Evolutionary conservation across 1,140 invertebrate genomes (phyloP).

Genomic region (Zaprionus tsacasi): DNA sequence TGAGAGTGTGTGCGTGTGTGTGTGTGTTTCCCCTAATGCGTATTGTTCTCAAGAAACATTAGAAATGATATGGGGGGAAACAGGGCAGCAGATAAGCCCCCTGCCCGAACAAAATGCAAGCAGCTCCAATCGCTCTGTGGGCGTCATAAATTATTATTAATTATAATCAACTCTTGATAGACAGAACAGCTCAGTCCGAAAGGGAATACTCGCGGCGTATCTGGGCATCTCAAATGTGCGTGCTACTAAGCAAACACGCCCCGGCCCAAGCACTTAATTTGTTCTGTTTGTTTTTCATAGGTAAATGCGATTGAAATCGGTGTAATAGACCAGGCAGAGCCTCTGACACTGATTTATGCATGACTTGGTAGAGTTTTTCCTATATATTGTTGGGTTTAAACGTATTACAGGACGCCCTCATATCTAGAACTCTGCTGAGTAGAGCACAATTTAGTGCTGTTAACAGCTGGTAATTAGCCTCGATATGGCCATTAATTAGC

Average conservation of each 20-base stretch:
- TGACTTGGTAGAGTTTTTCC: neutral
- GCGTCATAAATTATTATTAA: constrained; percentile 66
- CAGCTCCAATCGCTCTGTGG: constrained; percentile 31
- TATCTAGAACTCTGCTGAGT: constrained; percentile 7
- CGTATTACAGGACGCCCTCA: constrained; percentile 27
- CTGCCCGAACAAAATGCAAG: constrained; percentile 33
- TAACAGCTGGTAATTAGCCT: constrained; percentile 78
- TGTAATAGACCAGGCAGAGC: neutral
- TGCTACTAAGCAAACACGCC: constrained; percentile 66
- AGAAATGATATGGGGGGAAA: constrained; percentile 57
- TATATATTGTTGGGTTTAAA: too few relatives aligned
- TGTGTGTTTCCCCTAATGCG: constrained; percentile 32
- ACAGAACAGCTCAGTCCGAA: neutral
- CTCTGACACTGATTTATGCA: constrained; percentile 47
- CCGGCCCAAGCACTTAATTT: constrained; percentile 44
- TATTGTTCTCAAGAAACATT: constrained; percentile 70
- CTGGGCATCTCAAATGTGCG: constrained; percentile 70
- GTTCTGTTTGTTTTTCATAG: constrained; percentile 47
- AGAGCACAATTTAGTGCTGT: constrained; percentile 70
- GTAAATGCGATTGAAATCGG: constrained; percentile 61
- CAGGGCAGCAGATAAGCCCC: constrained; percentile 47
- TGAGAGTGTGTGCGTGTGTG: neutral
- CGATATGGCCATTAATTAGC: constrained; percentile 72
- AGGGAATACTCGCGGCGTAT: constrained; percentile 30
- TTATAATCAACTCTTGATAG: constrained; percentile 59